A percentile compares a stretch with the other conserved stretches of the same genome.
Conservation (phyloP, 2,888 invertebrate species). For the Peribatodes rhomboidaria region DNA sequence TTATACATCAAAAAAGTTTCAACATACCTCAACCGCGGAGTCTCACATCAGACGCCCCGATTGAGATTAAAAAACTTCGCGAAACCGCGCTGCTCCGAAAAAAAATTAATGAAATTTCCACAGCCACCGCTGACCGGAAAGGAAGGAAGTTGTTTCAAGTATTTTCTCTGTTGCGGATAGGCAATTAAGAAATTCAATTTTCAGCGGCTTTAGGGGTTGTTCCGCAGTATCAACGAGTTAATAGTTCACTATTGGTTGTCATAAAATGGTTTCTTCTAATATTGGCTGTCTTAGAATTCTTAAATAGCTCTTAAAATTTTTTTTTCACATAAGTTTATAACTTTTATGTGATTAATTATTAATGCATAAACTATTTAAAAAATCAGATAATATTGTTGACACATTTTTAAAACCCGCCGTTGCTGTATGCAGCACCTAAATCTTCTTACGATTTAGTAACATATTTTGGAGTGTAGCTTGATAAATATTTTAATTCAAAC, state of each 20-base stretch:
- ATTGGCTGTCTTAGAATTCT: not conserved
- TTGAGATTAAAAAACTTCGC: conserved; percentile 81
- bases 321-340: too few relatives aligned
- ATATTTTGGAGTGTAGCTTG: too few relatives aligned
- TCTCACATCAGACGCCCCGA: conserved; percentile 40
- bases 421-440: too few relatives aligned
- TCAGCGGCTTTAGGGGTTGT: conserved; percentile 39
- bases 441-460: too few relatives aligned
- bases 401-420: too few relatives aligned
- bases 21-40: conserved; percentile 39
- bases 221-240: conserved; percentile 24
- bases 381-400: too few relatives aligned
- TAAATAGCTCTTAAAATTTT: not conserved
- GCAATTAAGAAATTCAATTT: conserved; percentile 80
- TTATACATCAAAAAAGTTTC: conserved; percentile 43
- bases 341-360: too few relatives aligned
- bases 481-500: too few relatives aligned
- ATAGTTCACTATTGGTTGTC: not conserved
- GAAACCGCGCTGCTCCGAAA: conserved; percentile 60
- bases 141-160: conserved; percentile 72
- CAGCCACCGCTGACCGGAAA: conserved; percentile 72
- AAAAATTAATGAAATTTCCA: conserved; percentile 78
- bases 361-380: too few relatives aligned
- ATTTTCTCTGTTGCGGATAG: conserved; percentile 72
- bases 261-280: not conserved